phyloP scores from a whole-genome alignment of 2,888 invertebrate genomes.

The Uloborus plumipes region DNA sequence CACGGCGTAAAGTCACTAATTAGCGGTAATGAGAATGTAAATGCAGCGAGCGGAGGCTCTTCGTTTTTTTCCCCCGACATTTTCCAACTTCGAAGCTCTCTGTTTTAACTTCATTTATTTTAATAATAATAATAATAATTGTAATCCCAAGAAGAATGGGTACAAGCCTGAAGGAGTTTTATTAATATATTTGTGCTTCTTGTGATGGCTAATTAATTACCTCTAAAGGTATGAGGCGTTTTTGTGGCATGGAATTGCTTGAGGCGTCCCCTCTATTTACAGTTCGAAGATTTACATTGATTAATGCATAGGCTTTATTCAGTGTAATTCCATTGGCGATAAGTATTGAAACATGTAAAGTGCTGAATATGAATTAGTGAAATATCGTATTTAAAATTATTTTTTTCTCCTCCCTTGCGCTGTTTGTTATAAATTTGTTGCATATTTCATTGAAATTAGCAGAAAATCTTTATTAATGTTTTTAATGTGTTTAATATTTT shows the following conservation, averaged over 20 bases:
- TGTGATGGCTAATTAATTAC: slow-evolving; percentile 57
- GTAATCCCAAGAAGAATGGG: slow-evolving; percentile 51
- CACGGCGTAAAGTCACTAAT: slow-evolving; percentile 59
- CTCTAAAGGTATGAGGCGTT: slow-evolving; percentile 46
- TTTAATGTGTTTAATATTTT: no score
- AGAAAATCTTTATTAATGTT: no score
- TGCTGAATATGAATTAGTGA: no score
- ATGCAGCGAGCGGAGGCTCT: slow-evolving; percentile 36
- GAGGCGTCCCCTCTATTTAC: no score
- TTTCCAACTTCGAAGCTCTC: neutral
- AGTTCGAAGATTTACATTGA: no score
- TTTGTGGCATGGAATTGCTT: slow-evolving; percentile 20
- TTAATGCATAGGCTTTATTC: no score
- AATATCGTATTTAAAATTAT: no score
- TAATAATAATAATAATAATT: slow-evolving; percentile 63
- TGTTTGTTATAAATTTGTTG: no score
- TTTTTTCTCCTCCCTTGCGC: no score
- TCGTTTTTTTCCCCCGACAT: slow-evolving; percentile 12
- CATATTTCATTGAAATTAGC: no score
- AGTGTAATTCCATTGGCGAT: no score
- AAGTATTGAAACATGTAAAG: no score
- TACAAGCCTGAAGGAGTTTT: slow-evolving; percentile 60
- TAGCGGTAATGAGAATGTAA: slow-evolving; percentile 61
- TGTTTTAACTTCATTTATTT: slow-evolving; percentile 59
- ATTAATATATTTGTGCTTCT: slow-evolving; percentile 53